These are phyloP conservation scores for Menura novaehollandiae DNA, from an alignment of 2,113 vertebrate genomes.

Conservation along the genomic window DNA sequence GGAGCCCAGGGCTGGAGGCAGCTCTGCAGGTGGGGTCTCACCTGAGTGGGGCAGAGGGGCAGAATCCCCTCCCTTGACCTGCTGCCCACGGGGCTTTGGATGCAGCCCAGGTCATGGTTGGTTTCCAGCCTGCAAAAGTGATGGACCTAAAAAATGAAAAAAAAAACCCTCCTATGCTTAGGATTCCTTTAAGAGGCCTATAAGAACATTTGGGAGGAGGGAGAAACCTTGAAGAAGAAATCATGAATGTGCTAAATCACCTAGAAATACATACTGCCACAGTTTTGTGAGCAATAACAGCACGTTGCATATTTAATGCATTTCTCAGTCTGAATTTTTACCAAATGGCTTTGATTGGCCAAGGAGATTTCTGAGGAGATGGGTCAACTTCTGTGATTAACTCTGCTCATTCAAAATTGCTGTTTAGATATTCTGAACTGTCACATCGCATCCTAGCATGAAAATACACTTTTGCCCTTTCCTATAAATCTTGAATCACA, in stretches of 20 bases:
- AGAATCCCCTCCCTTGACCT: not conserved
- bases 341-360: slow-evolving; percentile 3
- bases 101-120: not conserved
- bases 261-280: not conserved
- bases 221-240: not conserved
- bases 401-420: slow-evolving; percentile 48
- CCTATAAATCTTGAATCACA: slow-evolving; percentile 65
- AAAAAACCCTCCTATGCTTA: not conserved
- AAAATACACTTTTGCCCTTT: slow-evolving; percentile 64
- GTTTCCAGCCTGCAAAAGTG: not conserved
- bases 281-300: not conserved
- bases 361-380: slow-evolving; percentile 25
- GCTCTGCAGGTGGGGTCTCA: not conserved
- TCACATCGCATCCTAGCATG: slow-evolving; percentile 37
- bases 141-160: not conserved
- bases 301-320: not conserved
- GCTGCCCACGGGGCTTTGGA: not conserved
- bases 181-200: not conserved
- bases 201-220: not conserved
- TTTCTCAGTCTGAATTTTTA: slow-evolving; percentile 15
- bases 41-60: not conserved
- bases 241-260: not conserved
- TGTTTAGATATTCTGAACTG: slow-evolving; percentile 62
- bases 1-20: not conserved
- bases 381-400: slow-evolving; percentile 33